Percentiles rank a stretch among this genome's conserved stretches.
Evolutionary conservation across 2,113 vertebrate genomes (phyloP).

Genomic region (Hydrochoerus hydrochaeris): DNA sequence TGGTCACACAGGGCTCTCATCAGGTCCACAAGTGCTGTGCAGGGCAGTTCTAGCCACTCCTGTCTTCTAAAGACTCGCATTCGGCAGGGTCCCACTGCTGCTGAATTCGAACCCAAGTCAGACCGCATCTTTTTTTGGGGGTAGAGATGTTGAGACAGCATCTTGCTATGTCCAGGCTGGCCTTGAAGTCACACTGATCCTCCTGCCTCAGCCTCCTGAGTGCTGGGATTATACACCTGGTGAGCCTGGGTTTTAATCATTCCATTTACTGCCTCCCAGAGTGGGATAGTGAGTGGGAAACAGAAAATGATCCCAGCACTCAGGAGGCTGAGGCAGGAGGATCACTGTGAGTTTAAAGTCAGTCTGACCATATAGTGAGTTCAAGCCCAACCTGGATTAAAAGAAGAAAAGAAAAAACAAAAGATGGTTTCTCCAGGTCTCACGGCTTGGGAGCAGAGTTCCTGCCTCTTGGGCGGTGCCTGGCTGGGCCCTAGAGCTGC

Average conservation of each 20-base stretch:
- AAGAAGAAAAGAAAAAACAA: background rate
- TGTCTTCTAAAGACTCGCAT: background rate
- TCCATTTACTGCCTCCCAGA: background rate
- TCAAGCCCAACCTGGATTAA: background rate
- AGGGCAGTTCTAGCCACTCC: background rate
- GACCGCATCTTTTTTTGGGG: background rate
- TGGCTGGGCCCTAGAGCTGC: background rate
- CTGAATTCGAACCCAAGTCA: conserved; percentile 4
- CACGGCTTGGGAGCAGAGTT: background rate
- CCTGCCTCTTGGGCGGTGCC: background rate
- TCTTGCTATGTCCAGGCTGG: background rate
- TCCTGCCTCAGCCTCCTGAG: background rate
- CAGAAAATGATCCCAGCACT: background rate
- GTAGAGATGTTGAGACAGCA: background rate
- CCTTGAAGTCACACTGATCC: background rate
- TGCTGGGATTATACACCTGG: background rate
- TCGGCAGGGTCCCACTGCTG: background rate
- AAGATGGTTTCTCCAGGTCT: background rate
- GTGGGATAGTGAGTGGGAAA: background rate
- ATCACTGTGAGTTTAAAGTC: background rate
- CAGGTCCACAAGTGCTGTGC: background rate
- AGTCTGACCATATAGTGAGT: background rate
- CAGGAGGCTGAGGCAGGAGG: background rate
- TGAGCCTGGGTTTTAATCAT: background rate
- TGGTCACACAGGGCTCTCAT: background rate